Percentiles rank a stretch among this genome's conserved stretches.
phyloP scores from a whole-genome alignment of 2,888 invertebrate genomes.

The Griposia aprilina region DNA sequence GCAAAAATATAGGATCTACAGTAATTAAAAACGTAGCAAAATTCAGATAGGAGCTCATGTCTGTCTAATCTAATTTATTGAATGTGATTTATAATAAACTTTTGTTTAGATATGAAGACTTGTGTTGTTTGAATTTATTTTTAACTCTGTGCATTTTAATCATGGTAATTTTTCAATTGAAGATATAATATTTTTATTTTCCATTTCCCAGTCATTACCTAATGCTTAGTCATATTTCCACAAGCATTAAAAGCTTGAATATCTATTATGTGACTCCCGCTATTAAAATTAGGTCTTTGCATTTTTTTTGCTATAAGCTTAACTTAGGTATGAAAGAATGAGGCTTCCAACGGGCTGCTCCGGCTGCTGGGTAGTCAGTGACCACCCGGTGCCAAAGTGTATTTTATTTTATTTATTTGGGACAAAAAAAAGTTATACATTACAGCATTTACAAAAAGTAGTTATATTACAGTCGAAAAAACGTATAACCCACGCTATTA shows the following conservation, averaged over 20 bases:
- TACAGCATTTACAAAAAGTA: too few species aligned
- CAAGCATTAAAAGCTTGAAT: background rate
- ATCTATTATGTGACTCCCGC: background rate
- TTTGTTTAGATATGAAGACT: background rate
- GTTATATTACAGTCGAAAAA: too few species aligned
- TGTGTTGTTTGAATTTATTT: conserved; percentile 3
- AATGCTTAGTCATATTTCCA: background rate
- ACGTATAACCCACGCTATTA: too few species aligned
- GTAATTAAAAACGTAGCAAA: background rate
- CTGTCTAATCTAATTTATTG: background rate
- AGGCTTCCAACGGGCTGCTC: background rate
- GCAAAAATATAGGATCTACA: background rate
- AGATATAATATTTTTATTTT: background rate
- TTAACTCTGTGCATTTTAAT: background rate
- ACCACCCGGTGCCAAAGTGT: background rate
- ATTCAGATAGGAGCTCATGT: background rate
- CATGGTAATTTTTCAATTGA: background rate
- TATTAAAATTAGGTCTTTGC: background rate
- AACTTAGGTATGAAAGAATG: background rate
- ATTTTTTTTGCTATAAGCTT: background rate
- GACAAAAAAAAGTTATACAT: too few species aligned
- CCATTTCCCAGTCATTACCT: background rate
- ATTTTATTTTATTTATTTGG: too few species aligned
- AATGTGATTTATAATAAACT: conserved; percentile 24
- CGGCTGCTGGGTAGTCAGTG: background rate